Percentiles rank a stretch among this genome's conserved stretches.
phyloP scores from a whole-genome alignment of 2,797 vertebrate species.

The Trematomus bernacchii region DNA sequence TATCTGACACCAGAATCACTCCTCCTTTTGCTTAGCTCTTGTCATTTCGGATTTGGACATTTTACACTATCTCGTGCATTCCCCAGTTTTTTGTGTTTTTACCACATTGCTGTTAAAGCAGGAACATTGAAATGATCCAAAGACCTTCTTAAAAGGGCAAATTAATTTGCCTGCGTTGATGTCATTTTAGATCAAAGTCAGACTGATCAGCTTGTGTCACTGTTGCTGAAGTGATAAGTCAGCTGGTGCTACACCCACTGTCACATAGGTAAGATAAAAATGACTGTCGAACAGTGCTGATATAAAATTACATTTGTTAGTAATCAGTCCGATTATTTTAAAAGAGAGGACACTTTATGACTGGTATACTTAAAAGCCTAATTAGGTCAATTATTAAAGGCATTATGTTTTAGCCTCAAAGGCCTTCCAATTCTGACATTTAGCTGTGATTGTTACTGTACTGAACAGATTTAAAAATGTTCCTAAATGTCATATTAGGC shows the following conservation, averaged over 20 bases:
- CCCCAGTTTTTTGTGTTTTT: background rate
- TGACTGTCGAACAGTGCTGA: background rate
- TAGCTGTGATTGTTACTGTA: background rate
- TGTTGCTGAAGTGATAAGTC: constrained; percentile 9
- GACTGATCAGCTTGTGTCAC: constrained; percentile 16
- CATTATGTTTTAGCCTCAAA: constrained; percentile 12
- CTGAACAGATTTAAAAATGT: background rate
- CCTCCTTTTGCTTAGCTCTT: constrained; percentile 2
- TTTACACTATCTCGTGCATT: background rate
- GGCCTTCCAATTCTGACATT: background rate
- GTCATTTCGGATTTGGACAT: background rate
- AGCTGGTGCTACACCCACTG: constrained; percentile 41
- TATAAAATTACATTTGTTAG: background rate
- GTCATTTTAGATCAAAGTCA: constrained; percentile 11
- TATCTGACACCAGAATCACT: constrained; percentile 20
- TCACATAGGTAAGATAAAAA: constrained; percentile 5
- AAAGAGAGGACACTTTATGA: background rate
- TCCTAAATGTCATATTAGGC: constrained; percentile 1
- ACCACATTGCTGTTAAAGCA: constrained; percentile 6
- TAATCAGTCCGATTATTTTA: background rate
- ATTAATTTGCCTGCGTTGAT: constrained; percentile 29
- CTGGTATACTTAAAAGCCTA: constrained; percentile 8
- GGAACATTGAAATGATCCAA: constrained; percentile 12
- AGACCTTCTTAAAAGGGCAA: constrained; percentile 18
- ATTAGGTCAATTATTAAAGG: constrained; percentile 21